Evolutionary conservation across 1,140 invertebrate genomes (phyloP).

Genomic region (Myzus persicae): DNA sequence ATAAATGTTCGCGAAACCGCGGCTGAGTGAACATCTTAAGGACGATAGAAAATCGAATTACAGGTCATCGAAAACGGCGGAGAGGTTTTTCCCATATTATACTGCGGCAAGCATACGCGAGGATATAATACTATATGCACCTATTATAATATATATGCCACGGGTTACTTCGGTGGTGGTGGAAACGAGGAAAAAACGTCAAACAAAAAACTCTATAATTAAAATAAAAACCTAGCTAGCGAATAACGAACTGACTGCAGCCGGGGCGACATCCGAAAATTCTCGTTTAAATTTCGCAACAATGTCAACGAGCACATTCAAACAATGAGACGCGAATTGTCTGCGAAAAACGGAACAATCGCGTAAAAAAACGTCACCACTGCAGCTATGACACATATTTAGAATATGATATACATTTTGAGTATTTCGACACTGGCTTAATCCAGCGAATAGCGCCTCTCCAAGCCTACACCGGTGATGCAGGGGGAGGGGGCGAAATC

Average conservation of each 20-base stretch:
- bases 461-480: not conserved
- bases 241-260: not conserved
- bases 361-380: not conserved
- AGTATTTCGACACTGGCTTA: not conserved
- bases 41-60: conserved; percentile 32
- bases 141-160: not conserved
- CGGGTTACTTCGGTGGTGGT: not conserved
- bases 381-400: not conserved
- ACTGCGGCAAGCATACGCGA: not conserved
- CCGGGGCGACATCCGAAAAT: not conserved
- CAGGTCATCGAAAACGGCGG: not conserved
- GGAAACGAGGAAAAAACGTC: not conserved
- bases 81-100: not conserved
- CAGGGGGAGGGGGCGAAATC: not conserved
- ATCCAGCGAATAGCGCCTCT: not conserved
- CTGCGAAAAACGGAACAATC: not conserved
- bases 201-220: not conserved
- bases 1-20: not conserved
- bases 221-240: not conserved
- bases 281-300: not conserved
- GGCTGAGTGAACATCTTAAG: conserved; percentile 12
- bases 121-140: not conserved
- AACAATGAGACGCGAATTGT: not conserved
- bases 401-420: not conserved
- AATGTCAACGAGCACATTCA: not conserved